These are phyloP conservation scores for Nephrotoma appendiculata DNA, from an alignment of 2,888 invertebrate genomes.

Conservation along the genomic window DNA sequence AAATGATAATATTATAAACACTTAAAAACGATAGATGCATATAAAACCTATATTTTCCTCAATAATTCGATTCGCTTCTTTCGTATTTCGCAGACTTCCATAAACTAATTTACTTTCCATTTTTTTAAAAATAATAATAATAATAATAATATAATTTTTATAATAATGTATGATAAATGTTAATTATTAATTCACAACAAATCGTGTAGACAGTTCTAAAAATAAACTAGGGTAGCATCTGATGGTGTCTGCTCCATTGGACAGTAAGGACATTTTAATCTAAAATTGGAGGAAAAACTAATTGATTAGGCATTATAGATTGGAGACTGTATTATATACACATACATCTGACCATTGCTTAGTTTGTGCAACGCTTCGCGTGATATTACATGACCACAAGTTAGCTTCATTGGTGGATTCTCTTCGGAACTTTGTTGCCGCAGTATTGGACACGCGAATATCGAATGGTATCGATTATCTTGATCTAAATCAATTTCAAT, in stretches of 20 bases:
- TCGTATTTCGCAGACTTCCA: background rate
- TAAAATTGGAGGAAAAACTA: slow-evolving; percentile 25
- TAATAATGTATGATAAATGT: background rate
- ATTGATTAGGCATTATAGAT: background rate
- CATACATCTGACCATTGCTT: slow-evolving; percentile 81
- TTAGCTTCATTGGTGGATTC: slow-evolving; percentile 94
- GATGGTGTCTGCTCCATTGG: slow-evolving; percentile 90
- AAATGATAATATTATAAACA: background rate
- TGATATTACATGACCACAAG: slow-evolving; percentile 97
- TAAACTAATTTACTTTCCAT: background rate
- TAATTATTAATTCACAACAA: background rate
- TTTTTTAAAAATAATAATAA: background rate
- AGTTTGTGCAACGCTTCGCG: slow-evolving; percentile 93
- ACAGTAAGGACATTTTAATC: slow-evolving; percentile 98
- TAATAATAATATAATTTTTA: background rate
- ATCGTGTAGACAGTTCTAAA: slow-evolving; percentile 39
- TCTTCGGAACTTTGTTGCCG: slow-evolving; percentile 89
- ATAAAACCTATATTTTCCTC: background rate
- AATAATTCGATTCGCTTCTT: background rate
- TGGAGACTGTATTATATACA: slow-evolving; percentile 12
- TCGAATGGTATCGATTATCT: slow-evolving; percentile 88
- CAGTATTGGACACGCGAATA: slow-evolving; percentile 97
- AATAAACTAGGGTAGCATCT: slow-evolving; percentile 85
- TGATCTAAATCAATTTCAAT: slow-evolving; percentile 90
- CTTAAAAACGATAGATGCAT: background rate